These are phyloP conservation scores for Talpa occidentalis DNA, from an alignment of 2,113 vertebrate species.

Conservation along the genomic window DNA sequence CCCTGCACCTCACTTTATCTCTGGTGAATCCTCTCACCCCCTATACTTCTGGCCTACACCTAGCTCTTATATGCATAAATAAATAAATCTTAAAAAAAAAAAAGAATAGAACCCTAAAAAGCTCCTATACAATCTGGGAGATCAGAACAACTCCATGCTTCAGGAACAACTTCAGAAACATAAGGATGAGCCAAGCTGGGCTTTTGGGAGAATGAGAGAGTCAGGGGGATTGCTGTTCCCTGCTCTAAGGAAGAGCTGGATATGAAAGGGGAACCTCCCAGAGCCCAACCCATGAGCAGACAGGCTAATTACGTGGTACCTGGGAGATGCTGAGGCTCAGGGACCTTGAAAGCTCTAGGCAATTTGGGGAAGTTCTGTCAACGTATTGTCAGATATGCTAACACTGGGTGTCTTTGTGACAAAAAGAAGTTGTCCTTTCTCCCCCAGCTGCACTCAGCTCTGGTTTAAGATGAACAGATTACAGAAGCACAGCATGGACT, in stretches of 20 bases:
- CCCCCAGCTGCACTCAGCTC: not conserved
- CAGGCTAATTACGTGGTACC: not conserved
- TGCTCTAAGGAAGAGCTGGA: not conserved
- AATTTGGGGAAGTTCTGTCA: not conserved
- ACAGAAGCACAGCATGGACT: not conserved
- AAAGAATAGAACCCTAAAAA: not conserved
- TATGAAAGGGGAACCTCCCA: not conserved
- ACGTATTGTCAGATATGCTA: not conserved
- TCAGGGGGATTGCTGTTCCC: not conserved
- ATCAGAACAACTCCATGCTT: not conserved
- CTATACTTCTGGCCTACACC: too few species aligned
- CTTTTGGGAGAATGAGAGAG: not conserved
- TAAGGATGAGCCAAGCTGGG: not conserved
- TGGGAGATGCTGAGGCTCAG: not conserved
- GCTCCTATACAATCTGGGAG: not conserved
- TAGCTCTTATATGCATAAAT: too few species aligned
- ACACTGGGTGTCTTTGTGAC: not conserved
- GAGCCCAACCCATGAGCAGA: not conserved
- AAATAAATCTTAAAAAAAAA: too few species aligned
- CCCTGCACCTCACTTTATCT: too few species aligned
- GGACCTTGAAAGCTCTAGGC: not conserved
- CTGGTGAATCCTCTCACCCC: too few species aligned
- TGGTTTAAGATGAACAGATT: not conserved
- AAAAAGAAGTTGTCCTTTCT: not conserved
- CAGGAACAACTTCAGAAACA: not conserved